A percentile compares a stretch with the other conserved stretches of the same genome.
These are phyloP conservation scores for Panzeria rudis DNA, from an alignment of 2,888 invertebrate species.

Conservation along the genomic window DNA sequence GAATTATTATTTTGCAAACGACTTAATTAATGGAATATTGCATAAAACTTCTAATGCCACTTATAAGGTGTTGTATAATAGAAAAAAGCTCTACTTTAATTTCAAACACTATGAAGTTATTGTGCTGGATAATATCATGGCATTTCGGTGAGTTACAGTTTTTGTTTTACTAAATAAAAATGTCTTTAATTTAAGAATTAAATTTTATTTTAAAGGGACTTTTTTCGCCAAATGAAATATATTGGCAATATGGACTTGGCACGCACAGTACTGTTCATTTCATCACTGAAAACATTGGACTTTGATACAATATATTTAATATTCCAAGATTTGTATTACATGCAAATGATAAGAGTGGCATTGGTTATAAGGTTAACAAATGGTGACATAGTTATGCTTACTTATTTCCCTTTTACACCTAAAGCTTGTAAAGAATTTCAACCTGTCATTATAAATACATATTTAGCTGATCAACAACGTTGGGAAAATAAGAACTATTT, in stretches of 20 bases:
- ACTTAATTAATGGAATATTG: conserved; percentile 23
- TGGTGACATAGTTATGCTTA: conserved; percentile 74
- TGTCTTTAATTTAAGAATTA: background rate
- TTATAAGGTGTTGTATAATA: conserved; percentile 17
- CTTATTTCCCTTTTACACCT: conserved; percentile 77
- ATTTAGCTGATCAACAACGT: background rate
- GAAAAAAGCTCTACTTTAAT: conserved; percentile 9
- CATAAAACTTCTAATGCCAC: background rate
- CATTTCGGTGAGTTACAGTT: conserved; percentile 42
- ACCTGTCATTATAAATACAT: conserved; percentile 76
- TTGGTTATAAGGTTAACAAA: conserved; percentile 64
- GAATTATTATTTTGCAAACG: conserved; percentile 11
- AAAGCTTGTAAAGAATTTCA: conserved; percentile 73
- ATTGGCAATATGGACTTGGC: conserved; percentile 42
- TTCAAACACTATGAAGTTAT: conserved; percentile 33
- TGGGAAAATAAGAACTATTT: conserved; percentile 75
- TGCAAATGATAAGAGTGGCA: conserved; percentile 76
- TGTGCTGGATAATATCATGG: conserved; percentile 29
- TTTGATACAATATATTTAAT: conserved; percentile 54
- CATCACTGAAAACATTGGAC: conserved; percentile 23
- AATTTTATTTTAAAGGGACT: conserved; percentile 25
- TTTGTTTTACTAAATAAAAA: background rate
- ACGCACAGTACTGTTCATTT: conserved; percentile 36
- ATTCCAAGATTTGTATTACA: conserved; percentile 75
- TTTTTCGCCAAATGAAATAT: conserved; percentile 8